These are phyloP conservation scores for Melikaiella ostensackeni DNA, from an alignment of 2,888 invertebrate species.

Conservation along the genomic window DNA sequence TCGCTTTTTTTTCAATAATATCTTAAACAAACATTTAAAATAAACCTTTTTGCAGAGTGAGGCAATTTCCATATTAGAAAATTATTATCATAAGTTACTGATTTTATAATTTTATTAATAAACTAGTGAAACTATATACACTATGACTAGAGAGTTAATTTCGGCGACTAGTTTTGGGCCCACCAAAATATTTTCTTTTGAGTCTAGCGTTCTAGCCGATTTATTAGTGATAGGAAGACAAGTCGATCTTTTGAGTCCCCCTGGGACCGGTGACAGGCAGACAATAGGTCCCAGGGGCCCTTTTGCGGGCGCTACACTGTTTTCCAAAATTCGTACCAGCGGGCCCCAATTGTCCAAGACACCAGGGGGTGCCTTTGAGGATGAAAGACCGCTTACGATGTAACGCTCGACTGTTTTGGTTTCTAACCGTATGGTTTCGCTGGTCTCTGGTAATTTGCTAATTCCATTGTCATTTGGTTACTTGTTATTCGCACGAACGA, in stretches of 20 bases:
- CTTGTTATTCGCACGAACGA: slow-evolving; percentile 59
- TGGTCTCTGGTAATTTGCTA: slow-evolving; percentile 61
- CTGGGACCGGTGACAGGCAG: slow-evolving; percentile 67
- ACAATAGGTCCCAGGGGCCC: slow-evolving; percentile 66
- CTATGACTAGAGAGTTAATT: background rate
- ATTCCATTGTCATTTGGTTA: slow-evolving; percentile 65
- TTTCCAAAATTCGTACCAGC: slow-evolving; percentile 72
- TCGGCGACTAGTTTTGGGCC: slow-evolving; percentile 5
- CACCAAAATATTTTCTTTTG: slow-evolving; percentile 23
- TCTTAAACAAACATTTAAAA: no score
- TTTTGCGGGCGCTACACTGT: slow-evolving; percentile 67
- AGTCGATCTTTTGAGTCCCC: slow-evolving; percentile 47
- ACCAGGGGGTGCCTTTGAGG: slow-evolving; percentile 56
- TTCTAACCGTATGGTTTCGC: slow-evolving; percentile 43
- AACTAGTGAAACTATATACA: background rate
- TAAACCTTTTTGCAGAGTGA: no score
- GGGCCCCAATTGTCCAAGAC: slow-evolving; percentile 67
- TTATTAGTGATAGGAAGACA: slow-evolving; percentile 15
- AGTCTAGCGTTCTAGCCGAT: slow-evolving; percentile 10
- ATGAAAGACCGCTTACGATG: slow-evolving; percentile 42
- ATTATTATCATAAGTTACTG: background rate
- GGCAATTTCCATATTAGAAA: background rate
- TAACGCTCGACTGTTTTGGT: slow-evolving; percentile 50
- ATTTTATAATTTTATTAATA: background rate
- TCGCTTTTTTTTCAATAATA: no score